Percentiles rank a stretch among this genome's conserved stretches.
Evolutionary conservation across 1,140 invertebrate genomes (phyloP).

Genomic region (Drosophila rhopaloa): DNA sequence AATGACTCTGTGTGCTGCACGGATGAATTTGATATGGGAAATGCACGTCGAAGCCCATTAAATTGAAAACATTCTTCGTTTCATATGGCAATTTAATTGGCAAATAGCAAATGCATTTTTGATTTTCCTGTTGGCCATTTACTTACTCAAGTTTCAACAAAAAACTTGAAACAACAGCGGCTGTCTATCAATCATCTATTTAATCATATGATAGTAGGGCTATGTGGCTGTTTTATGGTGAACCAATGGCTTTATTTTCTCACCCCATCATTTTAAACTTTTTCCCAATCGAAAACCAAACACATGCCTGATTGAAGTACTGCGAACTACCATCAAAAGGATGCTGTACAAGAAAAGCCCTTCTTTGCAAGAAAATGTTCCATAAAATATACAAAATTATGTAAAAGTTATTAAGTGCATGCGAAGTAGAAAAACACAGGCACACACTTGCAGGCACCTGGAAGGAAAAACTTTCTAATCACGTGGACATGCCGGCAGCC

Average conservation of each 20-base stretch:
- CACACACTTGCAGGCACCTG: constrained; percentile 47
- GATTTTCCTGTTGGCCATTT: constrained; percentile 5
- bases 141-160: background rate
- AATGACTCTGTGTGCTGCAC: constrained; percentile 31
- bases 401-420: constrained; percentile 82
- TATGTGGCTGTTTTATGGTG: background rate
- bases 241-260: background rate
- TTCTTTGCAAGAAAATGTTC: constrained; percentile 68
- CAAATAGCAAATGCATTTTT: constrained; percentile 21
- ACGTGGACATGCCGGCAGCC: constrained; percentile 67
- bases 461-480: constrained; percentile 75
- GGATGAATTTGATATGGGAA: constrained; percentile 23
- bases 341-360: constrained; percentile 27
- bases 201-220: background rate
- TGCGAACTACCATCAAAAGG: constrained; percentile 8
- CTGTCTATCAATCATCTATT: constrained; percentile 7
- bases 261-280: background rate
- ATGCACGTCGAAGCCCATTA: constrained; percentile 22
- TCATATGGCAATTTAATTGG: constrained; percentile 20
- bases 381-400: constrained; percentile 83
- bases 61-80: constrained; percentile 12
- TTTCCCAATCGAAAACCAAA: constrained; percentile 26
- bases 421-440: constrained; percentile 68
- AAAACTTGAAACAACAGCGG: background rate
- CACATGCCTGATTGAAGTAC: constrained; percentile 32